Evolutionary conservation across 2,888 invertebrate species (phyloP).

Genomic region (Macaria notata): DNA sequence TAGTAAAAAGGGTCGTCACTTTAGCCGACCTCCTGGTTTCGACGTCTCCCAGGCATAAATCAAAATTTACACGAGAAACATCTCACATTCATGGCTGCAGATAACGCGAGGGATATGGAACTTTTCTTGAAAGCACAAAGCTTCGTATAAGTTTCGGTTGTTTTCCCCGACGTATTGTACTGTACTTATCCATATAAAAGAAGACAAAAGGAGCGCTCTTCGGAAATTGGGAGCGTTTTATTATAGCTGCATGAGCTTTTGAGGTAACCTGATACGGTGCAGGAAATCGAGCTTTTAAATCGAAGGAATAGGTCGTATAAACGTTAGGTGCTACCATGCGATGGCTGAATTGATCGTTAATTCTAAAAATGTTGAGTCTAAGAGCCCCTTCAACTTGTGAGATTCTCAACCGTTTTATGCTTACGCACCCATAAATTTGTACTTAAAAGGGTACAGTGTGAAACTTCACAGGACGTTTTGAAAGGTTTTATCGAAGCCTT

Average conservation of each 20-base stretch:
- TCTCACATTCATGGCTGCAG: conserved; percentile 52
- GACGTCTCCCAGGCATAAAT: conserved; percentile 58
- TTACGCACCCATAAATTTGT: conserved; percentile 24
- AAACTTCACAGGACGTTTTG: conserved; percentile 10
- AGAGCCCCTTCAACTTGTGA: conserved; percentile 17
- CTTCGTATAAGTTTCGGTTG: conserved; percentile 18
- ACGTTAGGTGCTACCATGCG: too few species aligned
- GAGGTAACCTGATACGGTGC: conserved; percentile 4
- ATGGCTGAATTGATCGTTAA: conserved; percentile 3
- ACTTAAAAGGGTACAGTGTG: conserved; percentile 21
- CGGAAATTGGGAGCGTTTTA: conserved; percentile 19
- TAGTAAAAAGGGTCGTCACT: conserved; percentile 55
- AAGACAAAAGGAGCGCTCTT: conserved; percentile 8
- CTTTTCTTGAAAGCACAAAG: conserved; percentile 26
- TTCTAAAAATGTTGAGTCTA: conserved; percentile 13
- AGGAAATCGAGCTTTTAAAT: conserved; percentile 3
- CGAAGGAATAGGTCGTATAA: background rate
- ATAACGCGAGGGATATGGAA: conserved; percentile 35
- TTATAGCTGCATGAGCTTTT: conserved; percentile 3
- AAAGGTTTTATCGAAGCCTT: too few species aligned
- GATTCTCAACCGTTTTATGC: conserved; percentile 24
- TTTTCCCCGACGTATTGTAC: conserved; percentile 20
- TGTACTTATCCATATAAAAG: conserved; percentile 3
- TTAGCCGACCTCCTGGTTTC: conserved; percentile 48
- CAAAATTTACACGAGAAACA: conserved; percentile 68